These are phyloP conservation scores for Synaphobranchus kaupii DNA, from an alignment of 2,797 vertebrate genomes.

Conservation along the genomic window DNA sequence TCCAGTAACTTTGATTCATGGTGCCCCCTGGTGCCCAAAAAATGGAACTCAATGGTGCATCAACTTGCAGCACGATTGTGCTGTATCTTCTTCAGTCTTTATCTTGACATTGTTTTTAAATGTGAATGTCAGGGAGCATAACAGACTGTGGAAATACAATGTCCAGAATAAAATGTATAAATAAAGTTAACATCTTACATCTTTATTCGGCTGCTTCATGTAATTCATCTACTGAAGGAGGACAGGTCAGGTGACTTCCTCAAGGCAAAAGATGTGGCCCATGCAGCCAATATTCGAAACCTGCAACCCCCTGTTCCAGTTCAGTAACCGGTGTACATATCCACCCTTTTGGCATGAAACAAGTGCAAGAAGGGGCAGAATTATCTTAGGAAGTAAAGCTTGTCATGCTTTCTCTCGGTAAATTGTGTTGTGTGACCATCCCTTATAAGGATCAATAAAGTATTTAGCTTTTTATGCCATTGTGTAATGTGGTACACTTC, in stretches of 20 bases:
- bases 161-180: not conserved
- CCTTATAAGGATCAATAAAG: not conserved
- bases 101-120: not conserved
- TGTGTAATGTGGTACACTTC: not conserved
- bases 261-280: not conserved
- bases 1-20: slow-evolving; percentile 1
- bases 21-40: slow-evolving; percentile 19
- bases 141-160: not conserved
- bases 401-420: not conserved
- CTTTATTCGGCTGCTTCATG: not conserved
- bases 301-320: not conserved
- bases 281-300: not conserved
- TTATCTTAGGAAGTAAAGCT: not conserved
- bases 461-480: not conserved
- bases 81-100: not conserved
- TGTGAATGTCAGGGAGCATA: not conserved
- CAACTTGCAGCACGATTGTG: not conserved
- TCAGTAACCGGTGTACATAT: not conserved
- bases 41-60: not conserved
- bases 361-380: not conserved
- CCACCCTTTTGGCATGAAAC: not conserved
- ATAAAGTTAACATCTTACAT: not conserved
- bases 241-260: not conserved
- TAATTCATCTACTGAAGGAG: not conserved
- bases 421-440: not conserved